Conservation (phyloP, 2,113 vertebrate genomes). For the Rhinoderma darwinii region DNA sequence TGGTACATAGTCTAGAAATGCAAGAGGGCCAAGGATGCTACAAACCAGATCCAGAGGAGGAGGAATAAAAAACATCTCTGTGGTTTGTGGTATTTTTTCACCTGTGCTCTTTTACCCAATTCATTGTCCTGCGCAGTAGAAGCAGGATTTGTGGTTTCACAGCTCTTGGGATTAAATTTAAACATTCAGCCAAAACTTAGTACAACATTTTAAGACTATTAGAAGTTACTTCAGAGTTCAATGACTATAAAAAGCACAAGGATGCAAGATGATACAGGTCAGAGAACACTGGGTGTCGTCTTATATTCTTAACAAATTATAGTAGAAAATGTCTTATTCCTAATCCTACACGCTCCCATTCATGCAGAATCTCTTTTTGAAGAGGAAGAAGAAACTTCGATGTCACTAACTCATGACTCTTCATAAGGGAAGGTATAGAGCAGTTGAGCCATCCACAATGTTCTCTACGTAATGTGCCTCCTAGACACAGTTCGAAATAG, state of each 20-base stretch:
- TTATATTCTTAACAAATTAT: too few species aligned
- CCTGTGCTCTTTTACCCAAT: constrained; percentile 16
- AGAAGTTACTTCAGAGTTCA: not conserved
- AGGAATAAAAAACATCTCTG: constrained; percentile 30
- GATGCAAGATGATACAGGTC: not conserved
- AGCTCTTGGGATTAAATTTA: not conserved
- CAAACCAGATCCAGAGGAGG: constrained; percentile 11
- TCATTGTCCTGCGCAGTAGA: constrained; percentile 42
- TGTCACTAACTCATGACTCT: not conserved
- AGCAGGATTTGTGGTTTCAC: constrained; percentile 33
- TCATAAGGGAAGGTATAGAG: not conserved
- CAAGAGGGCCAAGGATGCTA: not conserved
- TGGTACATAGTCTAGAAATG: not conserved
- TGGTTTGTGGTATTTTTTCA: constrained; percentile 48
- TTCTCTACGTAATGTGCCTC: not conserved
- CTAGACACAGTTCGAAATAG: too few species aligned
- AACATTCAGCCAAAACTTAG: not conserved
- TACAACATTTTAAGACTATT: not conserved
- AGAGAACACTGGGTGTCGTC: too few species aligned
- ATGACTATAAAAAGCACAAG: too few species aligned
- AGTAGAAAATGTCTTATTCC: not conserved
- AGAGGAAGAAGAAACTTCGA: not conserved
- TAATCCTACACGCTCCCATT: not conserved
- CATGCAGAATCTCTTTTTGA: not conserved
- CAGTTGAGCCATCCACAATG: not conserved